These are phyloP conservation scores for Palythoa grandiflora DNA, from an alignment of 92 coral and sea anemone species.

Conservation along the genomic window DNA sequence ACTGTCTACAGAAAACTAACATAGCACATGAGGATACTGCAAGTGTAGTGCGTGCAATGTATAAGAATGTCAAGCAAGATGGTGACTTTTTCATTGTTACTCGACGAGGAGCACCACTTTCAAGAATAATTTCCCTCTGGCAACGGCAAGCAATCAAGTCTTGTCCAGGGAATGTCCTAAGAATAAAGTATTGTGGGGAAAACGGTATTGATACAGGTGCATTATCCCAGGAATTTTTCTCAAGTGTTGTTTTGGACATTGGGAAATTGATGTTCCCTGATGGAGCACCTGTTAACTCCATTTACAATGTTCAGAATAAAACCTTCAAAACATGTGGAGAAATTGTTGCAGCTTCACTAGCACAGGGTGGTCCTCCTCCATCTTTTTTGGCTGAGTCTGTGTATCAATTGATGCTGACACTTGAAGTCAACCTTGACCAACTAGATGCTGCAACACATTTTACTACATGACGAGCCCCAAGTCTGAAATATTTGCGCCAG, in stretches of 20 bases:
- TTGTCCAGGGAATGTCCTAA: slow-evolving; percentile 54
- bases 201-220: slow-evolving; percentile 68
- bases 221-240: slow-evolving; percentile 67
- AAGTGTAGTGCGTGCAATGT: slow-evolving; percentile 64
- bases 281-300: slow-evolving; percentile 54
- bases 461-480: background rate
- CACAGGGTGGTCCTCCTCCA: slow-evolving; percentile 69
- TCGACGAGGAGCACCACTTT: slow-evolving; percentile 66
- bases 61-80: slow-evolving; percentile 33
- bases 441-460: slow-evolving; percentile 68
- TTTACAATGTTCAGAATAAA: slow-evolving; percentile 63
- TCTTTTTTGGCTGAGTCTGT: slow-evolving; percentile 69
- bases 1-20: slow-evolving; percentile 54
- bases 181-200: slow-evolving; percentile 54
- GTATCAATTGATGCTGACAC: slow-evolving; percentile 64
- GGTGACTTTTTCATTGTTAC: slow-evolving; percentile 48
- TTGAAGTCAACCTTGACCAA: slow-evolving; percentile 59
- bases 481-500: background rate
- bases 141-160: slow-evolving; percentile 58
- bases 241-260: slow-evolving; percentile 58
- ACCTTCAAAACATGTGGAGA: slow-evolving; percentile 35
- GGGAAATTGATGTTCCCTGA: slow-evolving; percentile 34
- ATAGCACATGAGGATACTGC: slow-evolving; percentile 55
- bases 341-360: slow-evolving; percentile 14
- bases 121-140: slow-evolving; percentile 67